Base-by-base conservation (phyloP, 2,113 vertebrate genomes). In the Hypocryptadius cinnamomeus region DNA sequence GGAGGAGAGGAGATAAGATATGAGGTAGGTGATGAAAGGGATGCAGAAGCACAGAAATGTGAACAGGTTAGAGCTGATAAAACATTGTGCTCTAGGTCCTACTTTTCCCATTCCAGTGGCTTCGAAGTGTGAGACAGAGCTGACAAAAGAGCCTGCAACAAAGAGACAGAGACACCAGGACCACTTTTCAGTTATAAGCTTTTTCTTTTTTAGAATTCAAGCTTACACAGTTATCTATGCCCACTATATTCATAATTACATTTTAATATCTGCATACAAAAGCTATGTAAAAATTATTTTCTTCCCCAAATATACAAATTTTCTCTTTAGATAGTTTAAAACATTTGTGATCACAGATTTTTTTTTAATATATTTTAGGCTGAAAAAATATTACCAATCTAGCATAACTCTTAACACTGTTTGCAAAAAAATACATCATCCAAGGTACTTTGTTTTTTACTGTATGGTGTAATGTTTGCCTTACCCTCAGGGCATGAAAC, bases 251-350 rank as follows among this genome's bases (percentile, higher is more conserved):
- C 96, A 97, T 98, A 98, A 98, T 98, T 98, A 98, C 98, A 98
- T 97, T 98, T 98, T 97, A 97, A 98, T 98, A 97, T 98, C 95
- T 98, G 98, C 98, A 98, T 98, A 98, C 98, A 98, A 98, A 98
- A 98, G 98, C 98, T 98, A 98, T 97, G 98, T 98, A 98, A 98
- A 98, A 98, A 98, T 98, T 97, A 97, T 97, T 97, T 97, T 96
- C 95, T 97, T 97, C 97, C 97, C 97, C 97, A 98, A 98, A 98
- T 98, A 98, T 98, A 98, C 98, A 98, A 98, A 98, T 98, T 98
- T 98, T 97, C 89, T 97, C 97, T 98, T 97, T 95, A 97, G 97
- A 98, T 97, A 98, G 96, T 98, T 98, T 97, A 98, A 98, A 98
- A 98, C 97, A 97, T 97, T 97, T 98, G 96, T 97, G 97, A 98